Evolutionary conservation across 2,888 invertebrate genomes (phyloP).

Genomic region (Plagodis dolabraria): DNA sequence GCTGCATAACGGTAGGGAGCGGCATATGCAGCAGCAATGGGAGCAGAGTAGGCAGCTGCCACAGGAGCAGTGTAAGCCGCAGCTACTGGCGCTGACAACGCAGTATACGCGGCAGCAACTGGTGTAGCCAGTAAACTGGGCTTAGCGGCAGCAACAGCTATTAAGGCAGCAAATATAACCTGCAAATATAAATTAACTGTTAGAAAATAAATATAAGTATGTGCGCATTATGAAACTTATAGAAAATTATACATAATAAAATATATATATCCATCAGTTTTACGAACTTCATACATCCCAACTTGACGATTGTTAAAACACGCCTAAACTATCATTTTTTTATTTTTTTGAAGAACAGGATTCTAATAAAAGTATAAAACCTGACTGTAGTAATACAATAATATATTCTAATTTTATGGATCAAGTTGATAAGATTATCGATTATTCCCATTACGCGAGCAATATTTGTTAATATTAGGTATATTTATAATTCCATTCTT

Average conservation of each 20-base stretch:
- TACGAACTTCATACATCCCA: neutral
- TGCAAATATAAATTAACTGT: constrained; percentile 37
- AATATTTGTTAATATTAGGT: too few relatives aligned
- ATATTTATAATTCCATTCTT: too few relatives aligned
- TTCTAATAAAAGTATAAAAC: too few relatives aligned
- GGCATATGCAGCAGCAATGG: constrained; percentile 54
- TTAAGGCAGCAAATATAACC: constrained; percentile 66
- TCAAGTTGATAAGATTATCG: too few relatives aligned
- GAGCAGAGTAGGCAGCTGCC: constrained; percentile 53
- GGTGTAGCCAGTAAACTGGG: constrained; percentile 36
- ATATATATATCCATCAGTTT: too few relatives aligned
- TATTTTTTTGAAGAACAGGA: too few relatives aligned
- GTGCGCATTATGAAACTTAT: too few relatives aligned
- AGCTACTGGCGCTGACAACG: constrained; percentile 52
- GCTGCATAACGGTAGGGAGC: constrained; percentile 59
- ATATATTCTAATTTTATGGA: too few relatives aligned
- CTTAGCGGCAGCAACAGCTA: constrained; percentile 69
- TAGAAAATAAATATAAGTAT: constrained; percentile 3
- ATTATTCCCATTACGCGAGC: too few relatives aligned
- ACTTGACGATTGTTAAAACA: neutral
- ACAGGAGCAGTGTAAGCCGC: constrained; percentile 56
- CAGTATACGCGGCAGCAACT: constrained; percentile 48
- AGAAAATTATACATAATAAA: too few relatives aligned
- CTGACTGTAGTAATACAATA: too few relatives aligned
- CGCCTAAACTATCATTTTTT: too few relatives aligned